Evolutionary conservation across 2,113 vertebrate species (phyloP).

Genomic region (Petrocephalus zakoni): DNA sequence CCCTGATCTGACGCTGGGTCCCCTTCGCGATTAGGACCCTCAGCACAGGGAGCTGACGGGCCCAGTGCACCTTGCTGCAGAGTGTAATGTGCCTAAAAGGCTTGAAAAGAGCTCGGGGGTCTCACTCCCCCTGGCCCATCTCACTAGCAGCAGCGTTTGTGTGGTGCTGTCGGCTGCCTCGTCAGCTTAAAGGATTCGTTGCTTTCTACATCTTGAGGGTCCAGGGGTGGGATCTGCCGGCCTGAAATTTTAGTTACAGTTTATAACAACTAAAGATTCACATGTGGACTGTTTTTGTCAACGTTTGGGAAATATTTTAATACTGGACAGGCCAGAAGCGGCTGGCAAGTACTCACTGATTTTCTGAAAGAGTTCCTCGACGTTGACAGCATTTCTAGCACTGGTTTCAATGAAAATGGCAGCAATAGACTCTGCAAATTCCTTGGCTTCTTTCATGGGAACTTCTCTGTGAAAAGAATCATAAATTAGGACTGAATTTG

Average conservation of each 20-base stretch:
- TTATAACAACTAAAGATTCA: neutral
- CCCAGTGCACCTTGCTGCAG: neutral
- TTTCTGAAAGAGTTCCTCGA: slow-evolving; percentile 96
- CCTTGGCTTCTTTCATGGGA: slow-evolving; percentile 90
- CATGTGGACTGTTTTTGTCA: neutral
- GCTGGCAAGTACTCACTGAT: slow-evolving; percentile 78
- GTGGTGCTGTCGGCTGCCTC: slow-evolving; percentile 55
- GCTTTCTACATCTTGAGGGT: slow-evolving; percentile 76
- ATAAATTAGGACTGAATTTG: neutral
- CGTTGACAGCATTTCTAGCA: slow-evolving; percentile 89
- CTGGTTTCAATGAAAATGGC: slow-evolving; percentile 97
- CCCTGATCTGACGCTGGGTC: neutral
- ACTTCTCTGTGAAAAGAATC: slow-evolving; percentile 74
- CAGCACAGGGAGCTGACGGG: neutral
- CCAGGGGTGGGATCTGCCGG: slow-evolving; percentile 86
- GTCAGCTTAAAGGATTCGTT: slow-evolving; percentile 79
- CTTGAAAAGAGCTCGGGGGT: neutral
- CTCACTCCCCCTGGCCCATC: neutral
- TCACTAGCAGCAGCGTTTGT: slow-evolving; percentile 82
- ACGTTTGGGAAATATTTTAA: neutral
- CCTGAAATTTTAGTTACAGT: slow-evolving; percentile 60
- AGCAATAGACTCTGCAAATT: slow-evolving; percentile 92
- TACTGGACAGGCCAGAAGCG: neutral
- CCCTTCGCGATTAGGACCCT: neutral
- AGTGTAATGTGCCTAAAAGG: neutral